These are phyloP conservation scores for Thelaira solivaga DNA, from an alignment of 2,888 invertebrate species.

Conservation along the genomic window DNA sequence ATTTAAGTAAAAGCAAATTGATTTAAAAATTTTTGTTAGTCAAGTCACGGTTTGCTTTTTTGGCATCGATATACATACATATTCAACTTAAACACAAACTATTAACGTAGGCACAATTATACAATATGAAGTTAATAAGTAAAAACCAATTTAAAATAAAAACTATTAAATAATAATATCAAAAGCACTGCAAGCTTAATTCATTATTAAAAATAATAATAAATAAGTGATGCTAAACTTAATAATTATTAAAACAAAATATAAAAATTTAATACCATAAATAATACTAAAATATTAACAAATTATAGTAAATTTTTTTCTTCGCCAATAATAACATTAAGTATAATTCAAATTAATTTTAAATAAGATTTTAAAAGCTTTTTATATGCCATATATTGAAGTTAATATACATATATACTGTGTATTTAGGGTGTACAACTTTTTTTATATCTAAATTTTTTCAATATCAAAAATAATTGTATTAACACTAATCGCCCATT, in stretches of 20 bases:
- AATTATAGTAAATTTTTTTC: constrained; percentile 33
- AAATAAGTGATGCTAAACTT: constrained; percentile 40
- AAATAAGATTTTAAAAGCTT: constrained; percentile 19
- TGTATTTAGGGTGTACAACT: neutral
- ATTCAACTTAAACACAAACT: constrained; percentile 10
- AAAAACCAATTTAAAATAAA: neutral
- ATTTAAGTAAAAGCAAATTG: too few species aligned
- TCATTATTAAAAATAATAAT: neutral
- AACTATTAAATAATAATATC: constrained; percentile 14
- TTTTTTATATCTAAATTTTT: neutral
- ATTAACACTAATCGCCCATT: too few species aligned
- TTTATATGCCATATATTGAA: constrained; percentile 45
- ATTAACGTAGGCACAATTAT: constrained; percentile 29
- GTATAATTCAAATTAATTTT: neutral
- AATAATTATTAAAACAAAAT: constrained; percentile 8
- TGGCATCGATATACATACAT: too few species aligned
- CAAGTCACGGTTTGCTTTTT: too few species aligned
- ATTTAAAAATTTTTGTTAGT: too few species aligned
- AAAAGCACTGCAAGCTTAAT: constrained; percentile 36
- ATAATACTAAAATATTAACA: constrained; percentile 20
- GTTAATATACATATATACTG: neutral
- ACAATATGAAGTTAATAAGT: neutral
- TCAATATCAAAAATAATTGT: too few species aligned
- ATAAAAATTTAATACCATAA: constrained; percentile 20
- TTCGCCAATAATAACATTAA: neutral